These are phyloP conservation scores for Seriola rivoliana DNA, from an alignment of 2,113 vertebrate genomes.

Conservation along the genomic window DNA sequence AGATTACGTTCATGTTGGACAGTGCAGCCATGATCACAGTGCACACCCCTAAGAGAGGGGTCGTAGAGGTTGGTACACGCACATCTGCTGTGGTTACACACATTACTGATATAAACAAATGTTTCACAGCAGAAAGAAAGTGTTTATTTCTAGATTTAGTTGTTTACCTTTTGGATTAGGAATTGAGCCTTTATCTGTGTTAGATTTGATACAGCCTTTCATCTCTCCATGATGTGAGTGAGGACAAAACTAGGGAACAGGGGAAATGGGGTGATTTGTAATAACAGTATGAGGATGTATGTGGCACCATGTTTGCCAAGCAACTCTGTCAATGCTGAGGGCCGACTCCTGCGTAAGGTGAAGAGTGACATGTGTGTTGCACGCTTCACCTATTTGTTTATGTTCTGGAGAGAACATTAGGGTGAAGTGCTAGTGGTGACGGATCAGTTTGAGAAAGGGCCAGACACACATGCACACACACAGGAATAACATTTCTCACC, in stretches of 20 bases:
- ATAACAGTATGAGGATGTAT: too few relatives aligned
- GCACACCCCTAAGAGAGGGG: slow-evolving; percentile 95
- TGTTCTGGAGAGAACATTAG: neutral
- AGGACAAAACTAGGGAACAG: too few relatives aligned
- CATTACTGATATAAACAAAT: neutral
- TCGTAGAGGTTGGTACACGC: slow-evolving; percentile 92
- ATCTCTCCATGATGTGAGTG: too few relatives aligned
- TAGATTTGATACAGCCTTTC: neutral
- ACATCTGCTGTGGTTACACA: neutral
- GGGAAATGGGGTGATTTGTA: too few relatives aligned
- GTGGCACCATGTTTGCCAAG: too few relatives aligned
- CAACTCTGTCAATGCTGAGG: neutral
- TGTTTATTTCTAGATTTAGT: neutral
- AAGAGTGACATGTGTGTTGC: neutral
- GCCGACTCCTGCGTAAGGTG: neutral
- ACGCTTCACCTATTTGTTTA: neutral
- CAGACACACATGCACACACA: neutral
- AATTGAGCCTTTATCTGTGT: too few relatives aligned
- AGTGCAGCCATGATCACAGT: slow-evolving; percentile 99
- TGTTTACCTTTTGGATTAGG: too few relatives aligned
- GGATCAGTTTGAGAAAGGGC: neutral
- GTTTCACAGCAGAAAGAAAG: neutral
- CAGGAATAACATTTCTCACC: slow-evolving; percentile 10
- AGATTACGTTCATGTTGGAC: slow-evolving; percentile 99
- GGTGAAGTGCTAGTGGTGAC: neutral